phyloP scores from a whole-genome alignment of 2,888 invertebrate species.

The Pyrochroa serraticornis region DNA sequence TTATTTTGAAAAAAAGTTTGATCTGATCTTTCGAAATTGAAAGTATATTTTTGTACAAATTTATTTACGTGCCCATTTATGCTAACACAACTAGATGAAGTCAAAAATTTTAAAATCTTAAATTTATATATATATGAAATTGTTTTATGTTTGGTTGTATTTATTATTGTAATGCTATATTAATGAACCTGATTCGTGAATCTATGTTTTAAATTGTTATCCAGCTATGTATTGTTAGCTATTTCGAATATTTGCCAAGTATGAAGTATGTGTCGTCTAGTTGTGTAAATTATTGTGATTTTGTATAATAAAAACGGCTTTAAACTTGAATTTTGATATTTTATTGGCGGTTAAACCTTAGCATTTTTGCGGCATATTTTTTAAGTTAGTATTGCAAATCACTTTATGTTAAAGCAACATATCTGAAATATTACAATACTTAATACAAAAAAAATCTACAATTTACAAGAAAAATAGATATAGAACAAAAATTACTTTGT shows the following conservation, averaged over 20 bases:
- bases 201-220: not conserved
- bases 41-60: slow-evolving; percentile 22
- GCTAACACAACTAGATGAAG: slow-evolving; percentile 27
- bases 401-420: too few species aligned
- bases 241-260: not conserved
- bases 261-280: slow-evolving; percentile 20
- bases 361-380: too few species aligned
- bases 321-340: too few species aligned
- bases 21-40: slow-evolving; percentile 17
- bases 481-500: too few species aligned
- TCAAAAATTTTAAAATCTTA: slow-evolving; percentile 17
- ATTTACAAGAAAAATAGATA: too few species aligned
- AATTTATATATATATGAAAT: slow-evolving; percentile 7
- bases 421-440: too few species aligned
- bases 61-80: slow-evolving; percentile 15
- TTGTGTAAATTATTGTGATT: slow-evolving; percentile 26
- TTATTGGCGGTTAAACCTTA: too few species aligned
- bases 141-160: not conserved
- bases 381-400: too few species aligned
- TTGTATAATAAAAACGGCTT: too few species aligned
- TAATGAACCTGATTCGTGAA: slow-evolving; percentile 13
- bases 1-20: slow-evolving; percentile 12
- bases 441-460: too few species aligned
- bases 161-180: slow-evolving; percentile 5
- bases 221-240: slow-evolving; percentile 5